These are phyloP conservation scores for Labeo calbasu DNA, from an alignment of 2,797 vertebrate genomes.

Conservation along the genomic window DNA sequence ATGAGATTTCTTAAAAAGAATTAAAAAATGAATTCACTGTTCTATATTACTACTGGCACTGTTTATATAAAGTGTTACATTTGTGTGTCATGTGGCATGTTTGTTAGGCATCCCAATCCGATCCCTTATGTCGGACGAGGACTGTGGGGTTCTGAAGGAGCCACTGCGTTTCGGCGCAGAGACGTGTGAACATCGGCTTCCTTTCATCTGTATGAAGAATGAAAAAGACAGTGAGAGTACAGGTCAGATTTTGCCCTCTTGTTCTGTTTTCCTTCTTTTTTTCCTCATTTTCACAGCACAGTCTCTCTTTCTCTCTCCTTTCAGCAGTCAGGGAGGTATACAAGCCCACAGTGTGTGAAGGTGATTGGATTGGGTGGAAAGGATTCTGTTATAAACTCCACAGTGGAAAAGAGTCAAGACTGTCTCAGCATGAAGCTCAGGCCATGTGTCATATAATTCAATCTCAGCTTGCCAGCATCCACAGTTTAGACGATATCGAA, in stretches of 20 bases:
- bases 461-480: constrained; percentile 84
- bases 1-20: neutral
- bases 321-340: constrained; percentile 79
- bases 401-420: constrained; percentile 61
- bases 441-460: constrained; percentile 69
- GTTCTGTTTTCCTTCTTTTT: neutral
- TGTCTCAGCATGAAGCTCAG: constrained; percentile 71
- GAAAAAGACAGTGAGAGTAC: constrained; percentile 66
- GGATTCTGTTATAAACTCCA: constrained; percentile 87
- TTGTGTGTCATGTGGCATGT: neutral
- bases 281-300: neutral
- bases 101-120: constrained; percentile 21
- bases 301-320: neutral
- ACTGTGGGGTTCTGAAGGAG: constrained; percentile 84
- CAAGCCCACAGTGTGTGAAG: constrained; percentile 79
- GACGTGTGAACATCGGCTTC: constrained; percentile 80
- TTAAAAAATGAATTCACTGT: neutral
- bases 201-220: constrained; percentile 90
- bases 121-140: constrained; percentile 65
- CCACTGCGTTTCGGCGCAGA: constrained; percentile 77
- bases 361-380: constrained; percentile 82
- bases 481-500: constrained; percentile 88
- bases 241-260: constrained; percentile 69
- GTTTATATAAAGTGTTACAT: neutral
- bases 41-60: neutral